Evolutionary conservation across 2,113 vertebrate genomes (phyloP), one percentile per base, ranked within the genome.

Genomic region (Rafetus swinhoei): DNA sequence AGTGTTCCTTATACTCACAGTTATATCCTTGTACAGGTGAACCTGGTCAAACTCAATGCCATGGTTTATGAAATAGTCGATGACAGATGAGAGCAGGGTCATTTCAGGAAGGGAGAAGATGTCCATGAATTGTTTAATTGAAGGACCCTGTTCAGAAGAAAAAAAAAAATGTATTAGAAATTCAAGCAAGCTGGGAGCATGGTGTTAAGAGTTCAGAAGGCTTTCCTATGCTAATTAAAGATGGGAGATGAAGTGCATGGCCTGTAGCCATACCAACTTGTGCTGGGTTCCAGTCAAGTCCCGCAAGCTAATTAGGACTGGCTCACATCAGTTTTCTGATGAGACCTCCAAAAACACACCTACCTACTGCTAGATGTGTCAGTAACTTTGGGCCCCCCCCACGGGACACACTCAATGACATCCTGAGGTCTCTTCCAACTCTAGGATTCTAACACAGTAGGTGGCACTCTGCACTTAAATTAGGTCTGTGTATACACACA

Each of bases 91-190:
- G 5, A 98, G 98, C 65, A 98, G 95, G 0, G 98, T 98, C 98
- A 98, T 98, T 95, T 98, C 98, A 21, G 98, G 98, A 86, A 98
- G 98, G 2, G 98, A 98, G 95, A 98, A 98, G 93, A 98, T 98
- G 84, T 98, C 98, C 98, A 98, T 98, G 92, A 98, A 98, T 85
- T 98, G 98, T 87, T 98, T 98, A 91, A 98, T 98, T 55, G 98
- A 98, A 16, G 98, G 98, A 29, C 98, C 98, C 98, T 98, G 87
- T 25, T 65, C 52, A 77, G 56, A 94, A 95, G 72, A 6, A 92
- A 88, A 2, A 60, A 57, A 92, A 81, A 72, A 35, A 35, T 3
- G 45, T 27, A 72, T 77, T 65, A 83, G 39, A 62, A 19, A 79
- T 69, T 79, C 39, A 77, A 55, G 54, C 53, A 81, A 69, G 65